phyloP scores from a whole-genome alignment of 92 coral and sea anemone species.

The Porites evermanni region DNA sequence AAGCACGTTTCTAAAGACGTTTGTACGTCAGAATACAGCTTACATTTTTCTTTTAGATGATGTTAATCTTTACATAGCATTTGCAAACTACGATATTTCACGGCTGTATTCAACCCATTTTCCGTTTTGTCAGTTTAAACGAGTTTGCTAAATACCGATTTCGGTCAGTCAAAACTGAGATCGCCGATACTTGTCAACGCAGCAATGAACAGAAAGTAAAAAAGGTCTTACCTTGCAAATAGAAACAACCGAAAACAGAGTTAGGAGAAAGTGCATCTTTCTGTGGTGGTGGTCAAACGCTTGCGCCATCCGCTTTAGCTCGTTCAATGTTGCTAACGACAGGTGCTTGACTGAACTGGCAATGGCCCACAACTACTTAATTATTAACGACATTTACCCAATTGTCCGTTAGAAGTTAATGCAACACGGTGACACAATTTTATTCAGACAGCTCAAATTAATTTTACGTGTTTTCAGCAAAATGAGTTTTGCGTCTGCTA shows the following conservation, averaged over 20 bases:
- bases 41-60: no score
- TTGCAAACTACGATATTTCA: background rate
- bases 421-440: background rate
- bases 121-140: background rate
- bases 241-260: background rate
- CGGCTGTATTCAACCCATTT: background rate
- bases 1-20: no score
- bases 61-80: background rate
- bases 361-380: slow-evolving; percentile 44
- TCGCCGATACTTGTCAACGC: background rate
- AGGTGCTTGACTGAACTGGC: slow-evolving; percentile 31
- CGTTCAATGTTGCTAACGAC: background rate
- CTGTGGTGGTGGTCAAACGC: background rate
- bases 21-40: background rate
- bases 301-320: background rate
- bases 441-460: background rate
- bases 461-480: background rate
- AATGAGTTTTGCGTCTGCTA: background rate
- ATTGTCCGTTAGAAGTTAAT: slow-evolving; percentile 11
- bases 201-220: background rate
- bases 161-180: background rate
- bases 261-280: background rate
- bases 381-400: slow-evolving; percentile 38
- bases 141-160: background rate
- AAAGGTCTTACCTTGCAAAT: slow-evolving; percentile 21